These are phyloP conservation scores for Prochilodus magdalenae DNA, from an alignment of 2,113 vertebrate genomes.

Conservation along the genomic window DNA sequence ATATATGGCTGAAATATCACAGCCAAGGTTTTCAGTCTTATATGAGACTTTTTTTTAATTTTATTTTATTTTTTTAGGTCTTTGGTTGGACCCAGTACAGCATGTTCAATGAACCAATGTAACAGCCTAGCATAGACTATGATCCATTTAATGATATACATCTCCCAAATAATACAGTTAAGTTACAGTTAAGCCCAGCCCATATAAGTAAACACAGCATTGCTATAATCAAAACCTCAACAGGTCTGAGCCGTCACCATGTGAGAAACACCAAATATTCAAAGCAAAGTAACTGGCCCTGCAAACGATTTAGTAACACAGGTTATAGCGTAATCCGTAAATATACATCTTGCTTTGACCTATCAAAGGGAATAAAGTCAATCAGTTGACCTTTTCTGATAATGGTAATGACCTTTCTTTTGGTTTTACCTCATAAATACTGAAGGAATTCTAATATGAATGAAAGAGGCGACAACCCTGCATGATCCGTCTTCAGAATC, in stretches of 20 bases:
- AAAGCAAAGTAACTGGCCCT: slow-evolving; percentile 36
- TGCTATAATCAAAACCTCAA: neutral
- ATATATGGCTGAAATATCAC: neutral
- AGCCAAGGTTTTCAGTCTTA: slow-evolving; percentile 9
- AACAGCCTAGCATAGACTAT: slow-evolving; percentile 35
- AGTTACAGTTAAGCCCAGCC: slow-evolving; percentile 27
- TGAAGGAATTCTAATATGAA: neutral
- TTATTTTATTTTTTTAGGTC: slow-evolving; percentile 47
- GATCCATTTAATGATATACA: neutral
- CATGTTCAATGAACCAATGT: slow-evolving; percentile 26
- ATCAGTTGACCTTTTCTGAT: neutral
- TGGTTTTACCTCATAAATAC: neutral
- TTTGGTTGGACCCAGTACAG: slow-evolving; percentile 49
- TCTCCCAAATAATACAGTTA: slow-evolving; percentile 34
- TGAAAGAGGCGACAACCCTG: neutral
- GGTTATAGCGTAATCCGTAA: slow-evolving; percentile 6
- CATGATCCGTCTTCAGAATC: neutral
- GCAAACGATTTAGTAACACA: slow-evolving; percentile 18
- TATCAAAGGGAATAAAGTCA: neutral
- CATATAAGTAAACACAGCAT: slow-evolving; percentile 33
- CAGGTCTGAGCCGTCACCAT: slow-evolving; percentile 18
- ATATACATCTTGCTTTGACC: slow-evolving; percentile 2
- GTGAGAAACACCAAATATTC: slow-evolving; percentile 28
- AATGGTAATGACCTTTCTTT: neutral
- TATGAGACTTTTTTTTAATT: neutral